Percentiles rank a stretch among this genome's conserved stretches.
Conservation (phyloP, 2,113 vertebrate genomes). For the Ameiurus melas region DNA sequence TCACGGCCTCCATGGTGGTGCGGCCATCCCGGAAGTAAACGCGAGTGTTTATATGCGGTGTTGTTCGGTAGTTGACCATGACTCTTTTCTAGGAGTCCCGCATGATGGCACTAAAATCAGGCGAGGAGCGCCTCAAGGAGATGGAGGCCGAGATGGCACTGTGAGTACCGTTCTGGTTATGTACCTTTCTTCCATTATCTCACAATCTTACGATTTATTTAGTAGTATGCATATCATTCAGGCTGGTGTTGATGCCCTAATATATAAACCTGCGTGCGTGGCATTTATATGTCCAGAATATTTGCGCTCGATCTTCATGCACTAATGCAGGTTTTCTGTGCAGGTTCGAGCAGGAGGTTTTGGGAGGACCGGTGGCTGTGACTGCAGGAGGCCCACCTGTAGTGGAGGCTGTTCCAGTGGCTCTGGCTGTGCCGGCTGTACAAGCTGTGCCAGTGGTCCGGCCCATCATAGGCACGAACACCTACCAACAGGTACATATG, state of each 20-base stretch:
- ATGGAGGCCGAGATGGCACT: conserved; percentile 96
- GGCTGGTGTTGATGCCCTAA: neutral
- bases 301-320: neutral
- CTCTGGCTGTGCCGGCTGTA: conserved; percentile 73
- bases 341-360: conserved; percentile 89
- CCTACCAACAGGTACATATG: conserved; percentile 81
- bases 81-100: conserved; percentile 26
- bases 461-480: conserved; percentile 89
- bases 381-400: conserved; percentile 67
- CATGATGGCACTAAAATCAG: conserved; percentile 80
- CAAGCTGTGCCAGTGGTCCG: conserved; percentile 75
- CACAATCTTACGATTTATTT: neutral
- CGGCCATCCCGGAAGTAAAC: neutral
- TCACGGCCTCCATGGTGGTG: fast-evolving
- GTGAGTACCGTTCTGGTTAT: conserved; percentile 72
- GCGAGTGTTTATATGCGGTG: neutral
- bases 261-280: neutral
- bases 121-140: conserved; percentile 87
- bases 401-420: conserved; percentile 74
- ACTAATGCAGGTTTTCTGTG: neutral
- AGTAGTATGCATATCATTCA: neutral
- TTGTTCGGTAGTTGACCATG: neutral
- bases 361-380: conserved; percentile 79
- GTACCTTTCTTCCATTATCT: neutral
- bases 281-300: neutral